phyloP scores from a whole-genome alignment of 2,888 invertebrate genomes.

The Athrips mouffetella region DNA sequence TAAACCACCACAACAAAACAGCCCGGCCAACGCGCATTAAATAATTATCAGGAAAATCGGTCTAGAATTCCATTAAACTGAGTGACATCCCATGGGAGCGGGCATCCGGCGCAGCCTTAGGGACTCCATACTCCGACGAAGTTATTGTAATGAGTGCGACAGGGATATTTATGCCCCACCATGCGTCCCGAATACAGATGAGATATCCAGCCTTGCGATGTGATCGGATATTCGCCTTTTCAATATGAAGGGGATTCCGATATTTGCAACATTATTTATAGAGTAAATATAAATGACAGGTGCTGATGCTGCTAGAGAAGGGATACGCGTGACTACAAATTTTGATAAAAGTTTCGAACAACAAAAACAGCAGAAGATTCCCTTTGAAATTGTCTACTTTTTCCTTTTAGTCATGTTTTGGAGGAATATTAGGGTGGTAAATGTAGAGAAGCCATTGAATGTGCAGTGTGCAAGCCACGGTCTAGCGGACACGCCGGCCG shows the following conservation, averaged over 20 bases:
- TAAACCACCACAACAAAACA: not conserved
- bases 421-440: slow-evolving; percentile 4
- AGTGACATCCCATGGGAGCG: slow-evolving; percentile 63
- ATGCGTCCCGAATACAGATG: slow-evolving; percentile 70
- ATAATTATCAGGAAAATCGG: slow-evolving; percentile 52
- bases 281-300: slow-evolving; percentile 57
- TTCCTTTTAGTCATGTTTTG: slow-evolving; percentile 4
- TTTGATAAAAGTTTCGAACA: no score
- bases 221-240: slow-evolving; percentile 42
- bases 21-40: slow-evolving; percentile 30
- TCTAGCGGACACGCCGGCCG: slow-evolving; percentile 55
- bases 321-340: slow-evolving; percentile 14
- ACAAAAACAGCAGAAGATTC: not conserved
- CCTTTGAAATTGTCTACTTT: not conserved
- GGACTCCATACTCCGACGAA: slow-evolving; percentile 57
- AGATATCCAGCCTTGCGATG: slow-evolving; percentile 25
- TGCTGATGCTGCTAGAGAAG: slow-evolving; percentile 37
- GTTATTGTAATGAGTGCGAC: slow-evolving; percentile 74
- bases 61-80: slow-evolving; percentile 67
- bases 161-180: slow-evolving; percentile 73
- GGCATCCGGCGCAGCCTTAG: slow-evolving; percentile 57
- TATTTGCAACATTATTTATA: slow-evolving; percentile 53
- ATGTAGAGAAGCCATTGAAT: slow-evolving; percentile 25
- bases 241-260: slow-evolving; percentile 45
- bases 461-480: slow-evolving; percentile 49